Percentiles rank a stretch among this genome's conserved stretches.
These are phyloP conservation scores for Pedetes capensis DNA, from an alignment of 2,113 vertebrate species.

Conservation along the genomic window DNA sequence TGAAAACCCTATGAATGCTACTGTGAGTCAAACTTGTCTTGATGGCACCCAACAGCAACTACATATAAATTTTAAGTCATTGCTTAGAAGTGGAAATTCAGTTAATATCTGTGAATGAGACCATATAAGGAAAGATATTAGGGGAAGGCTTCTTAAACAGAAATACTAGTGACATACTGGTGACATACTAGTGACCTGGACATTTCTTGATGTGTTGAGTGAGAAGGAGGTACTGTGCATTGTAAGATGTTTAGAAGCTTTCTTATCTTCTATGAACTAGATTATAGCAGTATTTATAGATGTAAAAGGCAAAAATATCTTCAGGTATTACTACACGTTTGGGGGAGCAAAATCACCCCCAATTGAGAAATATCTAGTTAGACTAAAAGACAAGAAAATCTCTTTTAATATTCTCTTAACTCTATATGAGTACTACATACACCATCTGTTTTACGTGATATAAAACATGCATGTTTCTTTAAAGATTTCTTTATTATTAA, in stretches of 20 bases:
- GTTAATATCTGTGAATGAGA: background rate
- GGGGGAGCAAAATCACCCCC: background rate
- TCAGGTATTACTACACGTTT: background rate
- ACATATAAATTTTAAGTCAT: background rate
- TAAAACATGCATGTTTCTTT: background rate
- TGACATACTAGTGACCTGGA: background rate
- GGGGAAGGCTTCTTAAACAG: background rate
- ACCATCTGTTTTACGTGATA: background rate
- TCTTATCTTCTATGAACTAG: background rate
- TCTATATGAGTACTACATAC: background rate
- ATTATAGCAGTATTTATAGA: background rate
- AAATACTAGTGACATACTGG: too few species aligned
- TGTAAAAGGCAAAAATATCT: background rate
- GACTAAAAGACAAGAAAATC: background rate
- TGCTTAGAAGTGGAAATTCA: background rate
- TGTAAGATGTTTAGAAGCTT: background rate
- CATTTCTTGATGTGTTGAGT: accelerated
- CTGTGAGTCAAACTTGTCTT: too few species aligned
- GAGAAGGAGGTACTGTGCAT: accelerated
- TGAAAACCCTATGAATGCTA: too few species aligned
- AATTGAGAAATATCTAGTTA: background rate
- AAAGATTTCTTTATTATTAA: background rate
- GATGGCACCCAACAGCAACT: too few species aligned
- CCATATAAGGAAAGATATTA: background rate
- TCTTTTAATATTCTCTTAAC: background rate